phyloP scores from a whole-genome alignment of 2,888 invertebrate species.

The Amblyjoppa proteus region DNA sequence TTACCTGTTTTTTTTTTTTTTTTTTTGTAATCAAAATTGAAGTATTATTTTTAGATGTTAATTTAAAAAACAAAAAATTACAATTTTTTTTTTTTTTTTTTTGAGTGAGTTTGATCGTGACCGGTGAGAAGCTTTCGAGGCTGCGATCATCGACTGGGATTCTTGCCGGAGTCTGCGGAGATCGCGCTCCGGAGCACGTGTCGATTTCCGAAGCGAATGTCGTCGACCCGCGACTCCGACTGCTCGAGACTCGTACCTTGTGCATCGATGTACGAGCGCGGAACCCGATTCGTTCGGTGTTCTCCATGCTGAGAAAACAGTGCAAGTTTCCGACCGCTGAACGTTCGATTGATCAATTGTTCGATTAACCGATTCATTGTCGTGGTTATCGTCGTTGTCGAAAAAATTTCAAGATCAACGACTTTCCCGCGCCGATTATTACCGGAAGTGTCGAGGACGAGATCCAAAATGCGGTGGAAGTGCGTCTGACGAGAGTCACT shows the following conservation, averaged over 20 bases:
- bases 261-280: slow-evolving; percentile 34
- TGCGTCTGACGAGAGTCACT: slow-evolving; percentile 62
- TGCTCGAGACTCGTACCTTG: slow-evolving; percentile 19
- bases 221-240: slow-evolving; percentile 61
- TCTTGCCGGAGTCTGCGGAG: slow-evolving; percentile 7
- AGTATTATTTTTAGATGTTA: not conserved
- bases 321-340: not conserved
- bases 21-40: not conserved
- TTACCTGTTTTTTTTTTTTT: not conserved
- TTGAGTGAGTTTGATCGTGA: not conserved
- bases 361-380: slow-evolving; percentile 12
- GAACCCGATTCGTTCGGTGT: slow-evolving; percentile 9
- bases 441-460: slow-evolving; percentile 12
- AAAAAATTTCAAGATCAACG: not conserved
- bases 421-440: not conserved
- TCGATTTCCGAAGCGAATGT: slow-evolving; percentile 65
- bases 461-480: slow-evolving; percentile 71
- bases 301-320: slow-evolving; percentile 13
- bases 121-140: not conserved
- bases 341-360: slow-evolving; percentile 25
- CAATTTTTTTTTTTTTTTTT: not conserved
- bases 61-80: not conserved
- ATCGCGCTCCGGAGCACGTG: slow-evolving; percentile 28
- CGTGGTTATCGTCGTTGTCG: not conserved
- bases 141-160: slow-evolving; percentile 22